Percentiles rank a stretch among this genome's conserved stretches.
Conservation (phyloP, 1,140 invertebrate genomes). For the Ladona fulva region DNA sequence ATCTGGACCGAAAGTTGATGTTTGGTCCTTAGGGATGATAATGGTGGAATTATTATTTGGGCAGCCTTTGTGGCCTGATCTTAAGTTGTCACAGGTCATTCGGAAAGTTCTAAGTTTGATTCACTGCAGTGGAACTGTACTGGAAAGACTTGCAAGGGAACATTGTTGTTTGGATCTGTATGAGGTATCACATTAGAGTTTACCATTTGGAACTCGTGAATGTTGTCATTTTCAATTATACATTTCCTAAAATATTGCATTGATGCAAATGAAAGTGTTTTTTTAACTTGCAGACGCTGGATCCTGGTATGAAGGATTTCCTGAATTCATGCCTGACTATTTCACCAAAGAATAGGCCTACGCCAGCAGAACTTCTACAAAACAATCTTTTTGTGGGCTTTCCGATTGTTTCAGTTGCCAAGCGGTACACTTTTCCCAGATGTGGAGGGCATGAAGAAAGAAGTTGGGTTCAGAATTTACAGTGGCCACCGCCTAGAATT, state of each 20-base stretch:
- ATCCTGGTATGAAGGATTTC: slow-evolving; percentile 48
- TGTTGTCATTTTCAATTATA: no score
- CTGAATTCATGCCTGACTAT: slow-evolving; percentile 62
- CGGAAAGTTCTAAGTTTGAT: slow-evolving; percentile 64
- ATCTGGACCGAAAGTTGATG: slow-evolving; percentile 63
- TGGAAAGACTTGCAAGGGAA: slow-evolving; percentile 67
- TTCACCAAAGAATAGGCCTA: slow-evolving; percentile 49
- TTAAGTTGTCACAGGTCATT: slow-evolving; percentile 62
- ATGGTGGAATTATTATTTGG: slow-evolving; percentile 63
- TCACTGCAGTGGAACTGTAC: slow-evolving; percentile 47
- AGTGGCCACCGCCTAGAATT: slow-evolving; percentile 30
- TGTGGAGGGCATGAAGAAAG: slow-evolving; percentile 19
- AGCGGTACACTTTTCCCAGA: background rate
- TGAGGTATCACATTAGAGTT: slow-evolving; percentile 39
- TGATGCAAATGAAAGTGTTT: slow-evolving; percentile 24
- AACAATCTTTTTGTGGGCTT: slow-evolving; percentile 37
- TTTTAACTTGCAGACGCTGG: slow-evolving; percentile 43
- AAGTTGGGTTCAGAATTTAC: slow-evolving; percentile 31
- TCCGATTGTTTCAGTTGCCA: background rate
- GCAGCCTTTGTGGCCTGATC: slow-evolving; percentile 52
- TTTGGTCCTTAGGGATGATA: slow-evolving; percentile 87
- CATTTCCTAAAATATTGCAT: no score
- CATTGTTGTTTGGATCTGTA: slow-evolving; percentile 57
- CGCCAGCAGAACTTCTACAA: slow-evolving; percentile 47
- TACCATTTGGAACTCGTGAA: background rate